Percentiles rank a stretch among this genome's conserved stretches.
These are phyloP conservation scores for Stictocephala bisonia DNA, from an alignment of 2,888 invertebrate genomes.

Conservation along the genomic window DNA sequence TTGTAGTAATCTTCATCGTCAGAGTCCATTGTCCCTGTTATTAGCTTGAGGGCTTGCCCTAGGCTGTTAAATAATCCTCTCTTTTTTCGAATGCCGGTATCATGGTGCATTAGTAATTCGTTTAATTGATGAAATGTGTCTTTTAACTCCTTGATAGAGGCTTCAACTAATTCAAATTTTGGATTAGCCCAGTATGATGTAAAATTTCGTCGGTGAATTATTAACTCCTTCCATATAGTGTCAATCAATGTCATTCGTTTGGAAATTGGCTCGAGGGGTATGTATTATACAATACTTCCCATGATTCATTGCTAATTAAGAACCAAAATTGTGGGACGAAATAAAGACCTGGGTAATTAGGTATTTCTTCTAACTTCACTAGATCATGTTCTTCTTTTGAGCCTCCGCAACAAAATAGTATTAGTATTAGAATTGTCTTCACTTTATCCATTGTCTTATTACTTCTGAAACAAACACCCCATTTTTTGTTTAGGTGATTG, in stretches of 20 bases:
- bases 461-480: too few relatives aligned
- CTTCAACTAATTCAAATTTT: constrained; percentile 1
- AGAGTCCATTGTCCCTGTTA: constrained; percentile 12
- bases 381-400: too few relatives aligned
- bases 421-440: too few relatives aligned
- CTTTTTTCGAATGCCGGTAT: neutral
- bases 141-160: neutral
- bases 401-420: too few relatives aligned
- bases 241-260: neutral
- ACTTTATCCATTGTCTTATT: too few relatives aligned
- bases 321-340: constrained; percentile 22
- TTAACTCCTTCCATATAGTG: neutral
- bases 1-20: constrained; percentile 12
- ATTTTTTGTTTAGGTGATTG: too few relatives aligned
- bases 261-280: neutral
- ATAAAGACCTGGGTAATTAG: constrained; percentile 8
- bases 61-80: constrained; percentile 10
- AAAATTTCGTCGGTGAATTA: neutral
- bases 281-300: constrained; percentile 14
- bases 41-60: constrained; percentile 11
- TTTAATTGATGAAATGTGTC: neutral
- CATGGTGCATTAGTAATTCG: neutral
- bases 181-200: neutral
- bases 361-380: neutral
- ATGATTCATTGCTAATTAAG: neutral